Base-by-base conservation (phyloP, 2,888 invertebrate species). In the Trilocha varians region DNA sequence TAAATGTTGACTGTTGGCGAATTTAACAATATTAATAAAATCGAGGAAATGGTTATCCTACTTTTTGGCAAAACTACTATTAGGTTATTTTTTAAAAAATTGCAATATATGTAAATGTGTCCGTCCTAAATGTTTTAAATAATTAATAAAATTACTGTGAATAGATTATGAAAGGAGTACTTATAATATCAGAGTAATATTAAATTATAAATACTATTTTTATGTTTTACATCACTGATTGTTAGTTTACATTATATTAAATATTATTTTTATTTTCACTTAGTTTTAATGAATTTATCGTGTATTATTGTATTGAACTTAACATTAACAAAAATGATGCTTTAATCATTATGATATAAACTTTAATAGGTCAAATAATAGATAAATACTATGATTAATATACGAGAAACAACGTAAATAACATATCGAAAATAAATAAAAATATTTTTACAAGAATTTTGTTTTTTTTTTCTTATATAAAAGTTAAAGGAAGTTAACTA, bases 221-320 rank as follows among this genome's bases (percentile, higher is more conserved):
- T 32, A 33, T 32, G 25, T 32, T 38, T 38, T 38, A 38, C 32
- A 38, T 38, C 32, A 38, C 32, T 38, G 25, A n/a, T 9, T 38
- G 5, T 13, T 8, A 9, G 11, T 14, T n/a, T n/a, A 32, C 39
- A 39, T 35, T 16, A 36, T 17, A 38, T 42, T 35, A 44, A 37
- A 34, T 44, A 42, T 43, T 45, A 44, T 46, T 36, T 13, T 18
- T 16, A 38, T 25, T 11, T 32, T 13, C 13, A 32, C 16, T 38
- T n/a, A 6, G 13, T 25, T 38, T 3, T 32, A 32, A 32, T 14
- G 6, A 32, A 32, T n/a, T 16, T 38, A 11, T 5, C n/a, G 17
- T 38, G 16, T 38, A 16, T 16, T 8, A 32, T 15, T 16, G 3
- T 25, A 9, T 32, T 32, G 11, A 15, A 16, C n/a, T n/a, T 25